phyloP scores from a whole-genome alignment of 2,113 vertebrate species.

The Poecile atricapillus region DNA sequence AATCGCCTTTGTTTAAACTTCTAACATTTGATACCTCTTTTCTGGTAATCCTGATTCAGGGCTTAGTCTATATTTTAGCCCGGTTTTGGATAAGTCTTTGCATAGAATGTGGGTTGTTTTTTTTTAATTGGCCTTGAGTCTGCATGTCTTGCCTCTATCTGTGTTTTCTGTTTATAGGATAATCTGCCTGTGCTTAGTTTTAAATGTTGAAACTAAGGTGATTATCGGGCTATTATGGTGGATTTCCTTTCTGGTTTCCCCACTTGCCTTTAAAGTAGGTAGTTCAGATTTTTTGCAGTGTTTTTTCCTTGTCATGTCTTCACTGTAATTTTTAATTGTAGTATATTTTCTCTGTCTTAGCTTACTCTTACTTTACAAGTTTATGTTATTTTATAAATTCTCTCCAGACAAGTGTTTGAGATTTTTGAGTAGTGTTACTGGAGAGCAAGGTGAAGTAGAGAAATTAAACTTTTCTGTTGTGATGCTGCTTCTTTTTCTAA shows the following conservation, averaged over 20 bases:
- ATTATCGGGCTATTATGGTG: slow-evolving; percentile 20
- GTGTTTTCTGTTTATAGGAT: not conserved
- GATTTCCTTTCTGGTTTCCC: slow-evolving; percentile 24
- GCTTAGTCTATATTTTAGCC: not conserved
- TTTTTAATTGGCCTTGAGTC: not conserved
- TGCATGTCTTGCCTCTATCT: not conserved
- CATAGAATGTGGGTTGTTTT: not conserved
- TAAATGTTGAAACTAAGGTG: slow-evolving; percentile 49
- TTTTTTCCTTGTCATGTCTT: not conserved
- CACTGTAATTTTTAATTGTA: not conserved
- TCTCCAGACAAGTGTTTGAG: not conserved
- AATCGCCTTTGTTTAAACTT: not conserved
- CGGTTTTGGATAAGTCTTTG: not conserved
- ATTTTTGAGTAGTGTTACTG: not conserved
- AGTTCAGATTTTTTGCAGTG: not conserved
- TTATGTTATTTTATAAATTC: not conserved
- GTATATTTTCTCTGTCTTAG: not conserved
- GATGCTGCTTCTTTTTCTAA: not conserved
- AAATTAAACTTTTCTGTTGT: not conserved
- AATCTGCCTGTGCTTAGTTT: slow-evolving; percentile 42
- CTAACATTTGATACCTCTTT: rapidly evolving
- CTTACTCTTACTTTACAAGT: not conserved
- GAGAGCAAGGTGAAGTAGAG: not conserved
- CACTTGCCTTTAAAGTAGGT: not conserved
- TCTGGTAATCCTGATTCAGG: not conserved